Conservation (phyloP, 2,797 vertebrate genomes). For the Fistularia commersonii region DNA sequence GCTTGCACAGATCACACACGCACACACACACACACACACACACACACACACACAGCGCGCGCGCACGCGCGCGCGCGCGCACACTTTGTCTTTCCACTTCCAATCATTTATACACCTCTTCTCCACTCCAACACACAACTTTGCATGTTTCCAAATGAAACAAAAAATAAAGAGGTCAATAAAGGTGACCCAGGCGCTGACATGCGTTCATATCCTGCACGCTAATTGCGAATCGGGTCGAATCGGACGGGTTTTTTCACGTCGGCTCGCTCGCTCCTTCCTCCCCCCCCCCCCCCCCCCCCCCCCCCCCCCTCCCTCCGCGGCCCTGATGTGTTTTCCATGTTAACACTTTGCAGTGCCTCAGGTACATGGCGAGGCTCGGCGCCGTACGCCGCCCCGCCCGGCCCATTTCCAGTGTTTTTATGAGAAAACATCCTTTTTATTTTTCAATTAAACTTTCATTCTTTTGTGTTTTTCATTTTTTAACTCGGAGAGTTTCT, state of each 20-base stretch:
- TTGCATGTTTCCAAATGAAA: too few species aligned
- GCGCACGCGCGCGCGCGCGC: too few species aligned
- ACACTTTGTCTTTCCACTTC: too few species aligned
- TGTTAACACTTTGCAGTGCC: constrained; percentile 80
- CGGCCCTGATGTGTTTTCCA: constrained; percentile 79
- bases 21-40: too few species aligned
- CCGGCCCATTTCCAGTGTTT: constrained; percentile 74
- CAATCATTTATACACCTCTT: too few species aligned
- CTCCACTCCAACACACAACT: too few species aligned
- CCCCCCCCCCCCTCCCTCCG: constrained; percentile 23
- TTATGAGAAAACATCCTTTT: constrained; percentile 69
- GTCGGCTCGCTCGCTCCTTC: neutral
- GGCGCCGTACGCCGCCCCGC: constrained; percentile 67
- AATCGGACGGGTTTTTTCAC: constrained; percentile 48
- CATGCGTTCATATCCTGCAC: constrained; percentile 36
- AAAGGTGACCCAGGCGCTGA: constrained; percentile 23
- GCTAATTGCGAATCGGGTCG: constrained; percentile 65
- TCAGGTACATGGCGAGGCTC: constrained; percentile 74
- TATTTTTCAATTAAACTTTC: constrained; percentile 78
- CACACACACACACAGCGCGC: too few species aligned
- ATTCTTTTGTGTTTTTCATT: constrained; percentile 70
- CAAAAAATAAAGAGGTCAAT: too few species aligned
- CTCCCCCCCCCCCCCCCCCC: too few species aligned
- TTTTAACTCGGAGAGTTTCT: constrained; percentile 3
- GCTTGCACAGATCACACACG: too few species aligned